Evolutionary conservation across 1,140 invertebrate species (phyloP).

Genomic region (Aphidius gifuensis): DNA sequence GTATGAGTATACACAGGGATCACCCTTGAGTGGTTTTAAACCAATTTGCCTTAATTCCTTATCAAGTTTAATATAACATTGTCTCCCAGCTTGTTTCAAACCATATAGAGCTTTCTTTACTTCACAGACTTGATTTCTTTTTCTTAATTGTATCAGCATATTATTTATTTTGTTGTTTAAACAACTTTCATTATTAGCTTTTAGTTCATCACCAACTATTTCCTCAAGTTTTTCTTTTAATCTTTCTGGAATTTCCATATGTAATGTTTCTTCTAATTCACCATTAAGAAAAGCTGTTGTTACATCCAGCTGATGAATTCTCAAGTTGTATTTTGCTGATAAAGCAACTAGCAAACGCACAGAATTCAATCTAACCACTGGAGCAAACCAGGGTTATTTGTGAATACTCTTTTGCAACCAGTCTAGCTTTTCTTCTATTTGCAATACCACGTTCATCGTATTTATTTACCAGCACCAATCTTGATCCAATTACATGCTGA

Average conservation of each 20-base stretch:
- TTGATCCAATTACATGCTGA: constrained; percentile 33
- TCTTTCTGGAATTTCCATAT: constrained; percentile 33
- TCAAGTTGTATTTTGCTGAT: background rate
- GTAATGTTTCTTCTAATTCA: constrained; percentile 30
- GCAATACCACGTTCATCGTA: constrained; percentile 17
- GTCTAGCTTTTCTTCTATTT: constrained; percentile 24
- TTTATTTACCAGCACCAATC: constrained; percentile 43
- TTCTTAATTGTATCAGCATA: too few species aligned
- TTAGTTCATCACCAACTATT: constrained; percentile 56
- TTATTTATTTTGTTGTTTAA: constrained; percentile 6
- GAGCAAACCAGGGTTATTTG: constrained; percentile 26
- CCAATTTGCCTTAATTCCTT: too few species aligned
- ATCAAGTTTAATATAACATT: too few species aligned
- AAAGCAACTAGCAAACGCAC: background rate
- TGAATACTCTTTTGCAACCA: constrained; percentile 23
- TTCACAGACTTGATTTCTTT: too few species aligned
- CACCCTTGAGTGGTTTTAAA: too few species aligned
- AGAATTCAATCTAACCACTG: constrained; percentile 8
- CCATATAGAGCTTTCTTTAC: too few species aligned
- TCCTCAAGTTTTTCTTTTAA: constrained; percentile 57
- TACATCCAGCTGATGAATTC: constrained; percentile 7
- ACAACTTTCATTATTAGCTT: constrained; percentile 26
- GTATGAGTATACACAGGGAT: too few species aligned
- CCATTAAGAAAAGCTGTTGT: constrained; percentile 36
- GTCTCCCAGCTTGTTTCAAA: too few species aligned